Base-by-base conservation (phyloP, 2,113 vertebrate species). In the Ardeotis arabs region DNA sequence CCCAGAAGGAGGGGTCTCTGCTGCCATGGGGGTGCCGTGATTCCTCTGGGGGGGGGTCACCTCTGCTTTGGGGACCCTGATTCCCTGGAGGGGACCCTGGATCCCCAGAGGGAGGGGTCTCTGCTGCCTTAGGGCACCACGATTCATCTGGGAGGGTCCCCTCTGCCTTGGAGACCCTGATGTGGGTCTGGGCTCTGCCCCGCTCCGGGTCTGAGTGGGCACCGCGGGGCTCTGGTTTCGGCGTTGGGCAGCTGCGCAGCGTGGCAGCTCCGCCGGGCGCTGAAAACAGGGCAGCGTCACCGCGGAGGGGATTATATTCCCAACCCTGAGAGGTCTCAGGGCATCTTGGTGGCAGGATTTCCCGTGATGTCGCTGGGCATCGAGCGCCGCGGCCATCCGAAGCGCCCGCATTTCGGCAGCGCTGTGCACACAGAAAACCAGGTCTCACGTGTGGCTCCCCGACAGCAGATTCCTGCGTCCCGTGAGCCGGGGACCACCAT, bases 401-500 rank as follows among this genome's bases (percentile, higher is more conserved):
- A 22, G 23, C 0, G 7, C 45, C 74, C 39, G 67, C 19, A 0
- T 33, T 66, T 45, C 1, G 4, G 7, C 23, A 14, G 66, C 2
- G 41, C 31, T 16, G 19, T 4, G 22, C 17, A 10, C 13, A 5
- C 0, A 1, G 12, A 24, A 50, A 23, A 27, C 8, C 28, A 6
- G 44, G 19, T 56, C 72, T 31, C 3, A 1, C 4, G 0, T 8
- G 56, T 35, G 64, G 47, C n/a, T 55, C 49, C 28, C 19, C 2
- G 3, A 39, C 55, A 31, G 55, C 17, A 18, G 17, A 31, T 56
- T 56, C 55, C 55, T 19, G 15, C 8, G 3, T 28, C 76, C 19
- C 1, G 0, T 7, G 27, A n/a, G 56, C 21, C 12, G 0, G 17
- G 37, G 56, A 18, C 50, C 1, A 2, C 72, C 23, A 10, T 10